A percentile compares a stretch with the other conserved stretches of the same genome.
phyloP scores from a whole-genome alignment of 2,113 vertebrate genomes.

The Rhodinocichla rosea region DNA sequence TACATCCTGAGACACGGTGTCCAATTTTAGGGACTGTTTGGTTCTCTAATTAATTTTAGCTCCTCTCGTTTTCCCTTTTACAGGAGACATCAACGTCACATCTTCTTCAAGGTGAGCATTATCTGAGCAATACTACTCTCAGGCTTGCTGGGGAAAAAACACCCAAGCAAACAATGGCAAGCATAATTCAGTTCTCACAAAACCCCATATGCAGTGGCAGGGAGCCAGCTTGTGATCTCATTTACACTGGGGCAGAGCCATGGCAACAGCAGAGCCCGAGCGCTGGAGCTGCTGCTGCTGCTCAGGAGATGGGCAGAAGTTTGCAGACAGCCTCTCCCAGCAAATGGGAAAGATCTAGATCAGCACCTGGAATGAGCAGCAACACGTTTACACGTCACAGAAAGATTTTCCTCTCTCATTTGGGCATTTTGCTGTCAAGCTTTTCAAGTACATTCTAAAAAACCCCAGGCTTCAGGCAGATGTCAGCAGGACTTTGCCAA shows the following conservation, averaged over 20 bases:
- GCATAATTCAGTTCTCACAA: not conserved
- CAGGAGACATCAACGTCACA: not conserved
- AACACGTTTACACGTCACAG: fast-evolving
- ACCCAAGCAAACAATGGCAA: not conserved
- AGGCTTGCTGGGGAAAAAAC: not conserved
- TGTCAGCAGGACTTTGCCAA: not conserved
- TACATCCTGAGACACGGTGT: not conserved
- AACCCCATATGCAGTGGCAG: not conserved
- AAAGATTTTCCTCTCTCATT: not conserved
- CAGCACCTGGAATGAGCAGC: not conserved
- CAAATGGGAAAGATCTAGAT: not conserved
- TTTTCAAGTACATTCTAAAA: not conserved
- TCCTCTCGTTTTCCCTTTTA: not conserved
- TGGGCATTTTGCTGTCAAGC: not conserved
- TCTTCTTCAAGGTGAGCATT: not conserved
- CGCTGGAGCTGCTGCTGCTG: not conserved
- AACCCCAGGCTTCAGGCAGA: fast-evolving
- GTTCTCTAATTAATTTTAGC: not conserved
- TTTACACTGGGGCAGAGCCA: not conserved
- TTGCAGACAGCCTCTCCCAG: not conserved
- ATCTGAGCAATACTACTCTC: not conserved
- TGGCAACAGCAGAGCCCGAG: not conserved
- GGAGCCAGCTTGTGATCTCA: slow-evolving; percentile 3
- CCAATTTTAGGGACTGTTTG: not conserved
- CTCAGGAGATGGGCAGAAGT: not conserved